phyloP scores from a whole-genome alignment of 2,797 vertebrate species.

The Amblyraja radiata region DNA sequence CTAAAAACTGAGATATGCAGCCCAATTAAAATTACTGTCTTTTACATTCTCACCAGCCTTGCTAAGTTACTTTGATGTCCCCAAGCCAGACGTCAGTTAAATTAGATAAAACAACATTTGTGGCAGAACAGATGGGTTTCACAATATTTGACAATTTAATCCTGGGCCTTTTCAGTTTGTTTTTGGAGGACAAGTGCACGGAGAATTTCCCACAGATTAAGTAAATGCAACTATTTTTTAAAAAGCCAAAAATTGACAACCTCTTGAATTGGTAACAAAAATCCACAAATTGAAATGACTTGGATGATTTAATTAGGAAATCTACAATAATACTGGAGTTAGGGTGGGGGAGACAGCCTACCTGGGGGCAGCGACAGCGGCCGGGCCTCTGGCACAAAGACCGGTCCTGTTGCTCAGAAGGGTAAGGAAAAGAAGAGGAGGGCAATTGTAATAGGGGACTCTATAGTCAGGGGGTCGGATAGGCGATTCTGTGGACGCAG shows the following conservation, averaged over 20 bases:
- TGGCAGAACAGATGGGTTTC: not conserved
- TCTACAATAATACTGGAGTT: not conserved
- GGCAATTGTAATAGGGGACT: too few species aligned
- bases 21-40: not conserved
- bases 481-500: too few species aligned
- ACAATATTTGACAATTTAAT: not conserved
- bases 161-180: not conserved
- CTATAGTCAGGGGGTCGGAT: too few species aligned
- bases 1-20: not conserved
- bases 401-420: too few species aligned
- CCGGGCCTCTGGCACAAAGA: too few species aligned
- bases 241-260: too few species aligned
- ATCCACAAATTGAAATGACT: not conserved
- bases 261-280: not conserved
- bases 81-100: not conserved
- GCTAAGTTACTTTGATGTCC: not conserved
- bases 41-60: not conserved
- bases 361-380: too few species aligned
- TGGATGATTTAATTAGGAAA: not conserved
- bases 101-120: not conserved
- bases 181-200: not conserved
- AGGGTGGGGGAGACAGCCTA: too few species aligned
- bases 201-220: not conserved
- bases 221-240: not conserved
- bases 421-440: too few species aligned